Evolutionary conservation across 2,797 vertebrate genomes (phyloP), one percentile per base, ranked within the genome.

Genomic region (Etheostoma nigrum): DNA sequence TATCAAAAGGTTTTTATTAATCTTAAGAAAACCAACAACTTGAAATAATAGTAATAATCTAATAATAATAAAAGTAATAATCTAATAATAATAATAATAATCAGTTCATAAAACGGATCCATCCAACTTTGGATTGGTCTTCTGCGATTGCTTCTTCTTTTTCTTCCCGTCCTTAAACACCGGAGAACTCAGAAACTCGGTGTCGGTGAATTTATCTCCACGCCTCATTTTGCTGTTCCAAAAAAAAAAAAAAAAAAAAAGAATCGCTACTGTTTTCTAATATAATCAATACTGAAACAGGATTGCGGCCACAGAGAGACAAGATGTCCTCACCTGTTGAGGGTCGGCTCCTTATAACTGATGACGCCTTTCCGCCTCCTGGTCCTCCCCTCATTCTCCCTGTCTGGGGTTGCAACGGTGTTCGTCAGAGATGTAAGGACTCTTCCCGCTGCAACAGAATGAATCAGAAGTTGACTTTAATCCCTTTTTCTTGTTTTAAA

Each of bases 221-320:
- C 95, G 94, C 12, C 95, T 93, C 23, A 95, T 90, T 94, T 96
- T 96, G 67, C 95, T 96, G 88, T 67, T 40, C 0, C 1, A 77
- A 71, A 83, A 60, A 67, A 16, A 6, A 0, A 48, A 15, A 48
- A n/a, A 13, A 4, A 30, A 69, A 15, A 57, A 0, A 52, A n/a
- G n/a, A 36, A 40, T 11, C 8, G 0, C 19, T 42, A 42, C 11
- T 33, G 52, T 51, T 57, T 42, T 13, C 25, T 18, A 21, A 1
- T 55, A 12, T 4, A 16, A 52, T 44, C 2, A 21, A 40, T 1
- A 12, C 6, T 7, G 5, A 63, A 23, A 42, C 36, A 3, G 9
- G 9, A 9, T 36, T 0, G 8, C 33, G 9, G 18, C 10, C 21
- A 18, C 5, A 7, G 33, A 3, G 23, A 21, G 44, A 63, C 11